phyloP scores from a whole-genome alignment of 2,888 invertebrate genomes.

The Trichacis sp. region DNA sequence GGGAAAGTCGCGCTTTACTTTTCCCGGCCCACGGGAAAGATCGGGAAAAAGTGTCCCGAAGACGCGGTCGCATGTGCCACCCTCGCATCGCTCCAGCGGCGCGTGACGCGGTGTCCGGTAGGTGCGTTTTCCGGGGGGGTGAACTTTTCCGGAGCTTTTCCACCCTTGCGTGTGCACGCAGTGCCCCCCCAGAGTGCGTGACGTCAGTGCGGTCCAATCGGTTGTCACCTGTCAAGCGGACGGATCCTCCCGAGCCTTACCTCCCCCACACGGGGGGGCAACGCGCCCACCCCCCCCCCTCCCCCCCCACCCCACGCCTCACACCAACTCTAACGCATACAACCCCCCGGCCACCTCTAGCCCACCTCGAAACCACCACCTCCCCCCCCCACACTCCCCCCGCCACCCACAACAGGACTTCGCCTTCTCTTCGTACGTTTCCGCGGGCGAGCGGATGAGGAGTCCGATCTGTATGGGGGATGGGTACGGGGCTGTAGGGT shows the following conservation, averaged over 20 bases:
- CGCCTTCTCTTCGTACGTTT: no score
- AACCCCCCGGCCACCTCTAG: constrained; percentile 33
- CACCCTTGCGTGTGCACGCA: constrained; percentile 18
- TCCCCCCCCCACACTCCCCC: constrained; percentile 17
- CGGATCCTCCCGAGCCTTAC: constrained; percentile 49
- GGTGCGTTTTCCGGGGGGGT: constrained; percentile 42
- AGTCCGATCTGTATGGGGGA: no score
- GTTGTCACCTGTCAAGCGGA: constrained; percentile 63
- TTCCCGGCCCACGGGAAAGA: no score
- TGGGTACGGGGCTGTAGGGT: no score
- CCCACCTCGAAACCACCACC: constrained; percentile 21
- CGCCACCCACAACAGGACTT: no score
- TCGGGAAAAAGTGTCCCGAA: constrained; percentile 38
- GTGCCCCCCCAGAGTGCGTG: constrained; percentile 57
- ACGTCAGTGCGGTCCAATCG: constrained; percentile 65
- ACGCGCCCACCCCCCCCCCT: no score
- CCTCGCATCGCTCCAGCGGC: constrained; percentile 29
- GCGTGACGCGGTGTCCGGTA: constrained; percentile 31
- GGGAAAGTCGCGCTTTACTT: constrained; percentile 61
- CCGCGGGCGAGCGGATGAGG: no score
- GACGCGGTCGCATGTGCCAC: constrained; percentile 42
- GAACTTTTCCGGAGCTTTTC: background rate
- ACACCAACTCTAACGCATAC: constrained; percentile 33
- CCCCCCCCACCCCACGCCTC: constrained; percentile 14
- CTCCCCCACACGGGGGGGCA: no score